A percentile compares a stretch with the other conserved stretches of the same genome.
These are phyloP conservation scores for roundworm (Caenorhabditis elegans) DNA, from an alignment of 1,140 invertebrate species.

Conservation along the genomic window DNA sequence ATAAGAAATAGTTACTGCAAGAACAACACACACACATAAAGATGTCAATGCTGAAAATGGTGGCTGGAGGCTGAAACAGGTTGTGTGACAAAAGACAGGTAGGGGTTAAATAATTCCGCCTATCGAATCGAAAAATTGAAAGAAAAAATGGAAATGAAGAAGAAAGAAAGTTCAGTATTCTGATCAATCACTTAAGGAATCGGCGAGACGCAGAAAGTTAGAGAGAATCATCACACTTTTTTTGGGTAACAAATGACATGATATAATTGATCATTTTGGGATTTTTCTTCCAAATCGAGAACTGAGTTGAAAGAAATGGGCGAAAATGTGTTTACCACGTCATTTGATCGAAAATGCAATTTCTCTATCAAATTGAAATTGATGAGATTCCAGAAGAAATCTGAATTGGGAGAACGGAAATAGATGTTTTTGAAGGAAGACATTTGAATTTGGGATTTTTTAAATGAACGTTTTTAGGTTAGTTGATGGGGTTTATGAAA, in stretches of 20 bases:
- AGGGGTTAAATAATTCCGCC: constrained; percentile 13
- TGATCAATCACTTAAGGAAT: too few species aligned
- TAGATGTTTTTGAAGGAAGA: not conserved
- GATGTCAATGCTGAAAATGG: constrained; percentile 7
- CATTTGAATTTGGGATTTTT: not conserved
- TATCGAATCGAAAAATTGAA: not conserved
- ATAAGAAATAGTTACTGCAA: not conserved
- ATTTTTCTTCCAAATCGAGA: too few species aligned
- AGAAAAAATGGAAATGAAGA: not conserved
- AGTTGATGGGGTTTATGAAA: not conserved
- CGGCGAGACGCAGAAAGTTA: too few species aligned
- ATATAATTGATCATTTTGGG: too few species aligned
- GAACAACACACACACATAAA: not conserved
- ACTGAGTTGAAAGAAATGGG: not conserved
- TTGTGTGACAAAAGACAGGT: not conserved
- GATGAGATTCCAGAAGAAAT: constrained; percentile 3
- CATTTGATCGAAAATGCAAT: constrained; percentile 17
- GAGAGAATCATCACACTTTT: too few species aligned
- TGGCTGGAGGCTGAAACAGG: not conserved
- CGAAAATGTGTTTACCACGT: not conserved
- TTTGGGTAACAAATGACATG: too few species aligned
- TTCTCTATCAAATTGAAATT: not conserved
- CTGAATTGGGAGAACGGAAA: too few species aligned
- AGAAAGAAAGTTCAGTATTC: too few species aligned
- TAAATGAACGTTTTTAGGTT: not conserved